Evolutionary conservation across 2,888 invertebrate genomes (phyloP).

Genomic region (Limnephilus rhombicus): DNA sequence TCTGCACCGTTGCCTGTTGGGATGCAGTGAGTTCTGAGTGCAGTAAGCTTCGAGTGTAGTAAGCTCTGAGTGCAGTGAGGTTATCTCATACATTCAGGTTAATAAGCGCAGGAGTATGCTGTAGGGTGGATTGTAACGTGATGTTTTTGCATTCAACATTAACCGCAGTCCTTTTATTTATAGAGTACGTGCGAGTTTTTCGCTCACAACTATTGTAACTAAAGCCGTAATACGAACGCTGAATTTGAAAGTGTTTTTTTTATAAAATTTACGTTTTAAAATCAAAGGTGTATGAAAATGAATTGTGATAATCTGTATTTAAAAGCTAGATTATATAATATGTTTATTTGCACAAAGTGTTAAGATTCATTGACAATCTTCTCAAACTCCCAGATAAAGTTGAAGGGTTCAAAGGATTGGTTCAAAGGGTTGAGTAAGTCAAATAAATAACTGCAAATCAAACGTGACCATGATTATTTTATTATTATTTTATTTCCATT

Average conservation of each 20-base stretch:
- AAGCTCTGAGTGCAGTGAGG: background rate
- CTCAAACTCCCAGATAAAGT: too few relatives aligned
- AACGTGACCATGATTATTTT: too few relatives aligned
- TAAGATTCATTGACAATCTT: too few relatives aligned
- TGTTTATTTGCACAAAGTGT: too few relatives aligned
- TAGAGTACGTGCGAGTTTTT: background rate
- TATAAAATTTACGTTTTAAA: too few relatives aligned
- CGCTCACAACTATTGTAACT: background rate
- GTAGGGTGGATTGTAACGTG: background rate
- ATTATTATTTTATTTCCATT: too few relatives aligned
- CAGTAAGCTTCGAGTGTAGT: background rate
- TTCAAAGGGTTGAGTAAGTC: too few relatives aligned
- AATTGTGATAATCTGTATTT: background rate
- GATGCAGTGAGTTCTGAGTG: background rate
- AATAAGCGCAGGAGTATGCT: background rate
- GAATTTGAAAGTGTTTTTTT: too few relatives aligned
- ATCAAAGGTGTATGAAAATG: background rate
- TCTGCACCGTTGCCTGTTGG: background rate
- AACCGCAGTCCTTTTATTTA: background rate
- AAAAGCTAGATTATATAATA: too few relatives aligned
- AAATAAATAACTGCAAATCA: too few relatives aligned
- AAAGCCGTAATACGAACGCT: background rate
- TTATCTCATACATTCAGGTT: too few relatives aligned
- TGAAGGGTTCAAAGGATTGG: too few relatives aligned
- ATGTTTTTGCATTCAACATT: background rate